A percentile compares a stretch with the other conserved stretches of the same genome.
Conservation (phyloP, 2,888 invertebrate genomes). For the Diaperis boleti region DNA sequence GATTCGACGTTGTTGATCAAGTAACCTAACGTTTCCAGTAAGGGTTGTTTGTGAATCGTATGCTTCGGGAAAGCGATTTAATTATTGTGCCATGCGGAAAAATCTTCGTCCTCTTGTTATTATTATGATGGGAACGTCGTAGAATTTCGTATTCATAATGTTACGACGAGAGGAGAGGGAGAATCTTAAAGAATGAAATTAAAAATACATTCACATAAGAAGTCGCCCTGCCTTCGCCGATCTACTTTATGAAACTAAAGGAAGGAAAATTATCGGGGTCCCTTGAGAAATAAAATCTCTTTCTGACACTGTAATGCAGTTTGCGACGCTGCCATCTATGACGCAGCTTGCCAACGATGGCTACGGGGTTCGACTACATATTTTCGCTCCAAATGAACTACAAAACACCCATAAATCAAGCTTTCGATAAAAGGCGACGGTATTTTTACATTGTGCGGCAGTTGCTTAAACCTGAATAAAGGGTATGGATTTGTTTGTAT, state of each 20-base stretch:
- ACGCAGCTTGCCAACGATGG: slow-evolving; percentile 21
- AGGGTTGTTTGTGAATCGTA: slow-evolving; percentile 29
- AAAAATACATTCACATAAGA: slow-evolving; percentile 56
- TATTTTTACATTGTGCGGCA: background rate
- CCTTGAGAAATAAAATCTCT: slow-evolving; percentile 54
- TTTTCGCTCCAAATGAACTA: background rate
- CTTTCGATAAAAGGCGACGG: background rate
- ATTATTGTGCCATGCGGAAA: slow-evolving; percentile 35
- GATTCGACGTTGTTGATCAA: slow-evolving; percentile 45
- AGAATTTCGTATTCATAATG: slow-evolving; percentile 53
- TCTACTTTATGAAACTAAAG: slow-evolving; percentile 51
- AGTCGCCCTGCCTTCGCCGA: slow-evolving; percentile 40
- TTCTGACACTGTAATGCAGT: slow-evolving; percentile 54
- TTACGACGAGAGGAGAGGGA: slow-evolving; percentile 39
- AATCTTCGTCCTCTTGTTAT: slow-evolving; percentile 26
- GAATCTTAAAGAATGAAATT: slow-evolving; percentile 51
- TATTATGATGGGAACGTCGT: slow-evolving; percentile 33
- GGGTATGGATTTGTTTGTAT: too few relatives aligned
- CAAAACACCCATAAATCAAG: background rate
- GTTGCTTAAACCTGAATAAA: background rate
- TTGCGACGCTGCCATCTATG: slow-evolving; percentile 49
- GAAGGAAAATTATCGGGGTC: slow-evolving; percentile 54
- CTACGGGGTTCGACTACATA: slow-evolving; percentile 26
- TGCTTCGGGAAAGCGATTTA: slow-evolving; percentile 33
- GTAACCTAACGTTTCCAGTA: slow-evolving; percentile 25